phyloP scores from a whole-genome alignment of 1,140 invertebrate species.

The Conus betulinus region DNA sequence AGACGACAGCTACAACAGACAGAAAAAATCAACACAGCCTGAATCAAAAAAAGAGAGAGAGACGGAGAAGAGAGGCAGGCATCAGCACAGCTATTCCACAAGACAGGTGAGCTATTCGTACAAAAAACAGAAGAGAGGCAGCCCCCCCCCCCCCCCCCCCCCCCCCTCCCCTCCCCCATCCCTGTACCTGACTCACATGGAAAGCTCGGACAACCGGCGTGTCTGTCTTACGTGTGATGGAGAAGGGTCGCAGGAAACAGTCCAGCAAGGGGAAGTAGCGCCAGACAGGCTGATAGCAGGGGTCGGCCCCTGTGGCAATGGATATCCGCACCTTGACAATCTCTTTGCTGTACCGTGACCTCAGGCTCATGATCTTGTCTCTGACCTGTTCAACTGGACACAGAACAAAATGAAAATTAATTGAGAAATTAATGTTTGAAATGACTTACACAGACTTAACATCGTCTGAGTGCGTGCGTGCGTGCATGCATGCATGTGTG shows the following conservation, averaged over 20 bases:
- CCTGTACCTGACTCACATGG: neutral
- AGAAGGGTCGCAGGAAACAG: conserved; percentile 29
- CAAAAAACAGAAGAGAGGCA: neutral
- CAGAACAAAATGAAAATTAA: neutral
- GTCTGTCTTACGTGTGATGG: conserved; percentile 23
- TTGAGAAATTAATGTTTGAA: too few relatives aligned
- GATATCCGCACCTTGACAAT: conserved; percentile 31
- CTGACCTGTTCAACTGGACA: conserved; percentile 22
- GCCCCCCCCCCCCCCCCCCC: too few relatives aligned
- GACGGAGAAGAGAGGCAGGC: too few relatives aligned
- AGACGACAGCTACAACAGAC: too few relatives aligned
- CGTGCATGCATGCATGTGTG: neutral
- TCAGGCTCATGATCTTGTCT: conserved; percentile 33
- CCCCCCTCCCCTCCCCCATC: too few relatives aligned
- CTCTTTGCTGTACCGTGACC: conserved; percentile 36
- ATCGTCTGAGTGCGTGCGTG: neutral
- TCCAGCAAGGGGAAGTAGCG: conserved; percentile 27
- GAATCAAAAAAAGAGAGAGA: too few relatives aligned
- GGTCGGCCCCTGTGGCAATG: conserved; percentile 10
- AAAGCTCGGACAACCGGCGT: conserved; percentile 18
- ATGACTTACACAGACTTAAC: too few relatives aligned
- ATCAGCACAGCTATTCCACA: too few relatives aligned
- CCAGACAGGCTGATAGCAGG: conserved; percentile 28
- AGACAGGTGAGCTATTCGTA: too few relatives aligned
- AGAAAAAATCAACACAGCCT: too few relatives aligned